Conservation (phyloP, 2,113 vertebrate species). For the Euleptes europaea region DNA sequence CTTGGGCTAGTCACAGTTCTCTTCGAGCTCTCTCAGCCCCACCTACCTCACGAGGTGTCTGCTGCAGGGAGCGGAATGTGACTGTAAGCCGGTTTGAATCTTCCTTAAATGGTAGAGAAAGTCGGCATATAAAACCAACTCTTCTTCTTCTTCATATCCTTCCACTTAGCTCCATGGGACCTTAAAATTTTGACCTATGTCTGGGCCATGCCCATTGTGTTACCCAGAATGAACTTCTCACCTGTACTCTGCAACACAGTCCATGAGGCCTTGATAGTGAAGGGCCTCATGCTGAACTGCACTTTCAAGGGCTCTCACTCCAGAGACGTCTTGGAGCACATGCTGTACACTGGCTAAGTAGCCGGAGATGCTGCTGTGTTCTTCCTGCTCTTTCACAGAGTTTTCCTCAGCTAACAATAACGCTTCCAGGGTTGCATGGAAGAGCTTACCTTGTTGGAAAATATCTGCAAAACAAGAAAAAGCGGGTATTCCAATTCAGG, state of each 20-base stretch:
- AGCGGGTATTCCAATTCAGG: neutral
- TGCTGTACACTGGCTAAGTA: slow-evolving; percentile 85
- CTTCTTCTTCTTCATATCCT: too few species aligned
- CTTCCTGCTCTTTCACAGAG: slow-evolving; percentile 34
- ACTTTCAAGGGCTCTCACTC: slow-evolving; percentile 88
- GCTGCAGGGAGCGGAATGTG: too few species aligned
- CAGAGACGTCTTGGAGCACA: slow-evolving; percentile 80
- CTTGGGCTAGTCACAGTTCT: too few species aligned
- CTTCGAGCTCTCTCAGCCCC: too few species aligned
- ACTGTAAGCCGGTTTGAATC: too few species aligned
- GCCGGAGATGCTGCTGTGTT: slow-evolving; percentile 63
- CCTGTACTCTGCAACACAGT: slow-evolving; percentile 93
- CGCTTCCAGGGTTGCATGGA: slow-evolving; percentile 86
- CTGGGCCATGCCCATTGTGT: too few species aligned
- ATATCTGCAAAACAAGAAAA: slow-evolving; percentile 74
- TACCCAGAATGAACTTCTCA: slow-evolving; percentile 61
- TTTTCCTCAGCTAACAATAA: slow-evolving; percentile 66
- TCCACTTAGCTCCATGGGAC: neutral
- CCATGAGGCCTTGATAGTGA: slow-evolving; percentile 87
- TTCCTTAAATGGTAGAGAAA: too few species aligned
- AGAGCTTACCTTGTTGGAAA: slow-evolving; percentile 86
- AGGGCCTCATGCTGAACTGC: slow-evolving; percentile 83
- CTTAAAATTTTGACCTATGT: too few species aligned
- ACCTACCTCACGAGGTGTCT: too few species aligned
- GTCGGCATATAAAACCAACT: too few species aligned